phyloP scores from a whole-genome alignment of 2,888 invertebrate species.

The Pandemis corylana region DNA sequence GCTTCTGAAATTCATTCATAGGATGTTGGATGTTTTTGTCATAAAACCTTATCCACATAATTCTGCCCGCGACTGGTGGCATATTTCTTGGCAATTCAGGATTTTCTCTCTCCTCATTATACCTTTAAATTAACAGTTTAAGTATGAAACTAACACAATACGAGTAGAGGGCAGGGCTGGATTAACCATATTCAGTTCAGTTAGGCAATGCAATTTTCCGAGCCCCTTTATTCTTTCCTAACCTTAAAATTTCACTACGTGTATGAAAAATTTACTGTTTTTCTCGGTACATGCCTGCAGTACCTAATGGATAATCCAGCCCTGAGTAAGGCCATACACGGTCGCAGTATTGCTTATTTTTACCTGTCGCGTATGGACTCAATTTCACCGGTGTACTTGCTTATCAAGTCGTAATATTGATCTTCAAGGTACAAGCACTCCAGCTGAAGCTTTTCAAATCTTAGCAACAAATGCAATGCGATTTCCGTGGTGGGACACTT shows the following conservation, averaged over 20 bases:
- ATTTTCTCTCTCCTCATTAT: constrained; percentile 90
- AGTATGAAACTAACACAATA: too few relatives aligned
- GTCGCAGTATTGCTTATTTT: constrained; percentile 35
- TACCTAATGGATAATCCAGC: too few relatives aligned
- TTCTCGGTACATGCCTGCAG: too few relatives aligned
- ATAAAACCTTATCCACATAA: constrained; percentile 93
- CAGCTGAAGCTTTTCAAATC: constrained; percentile 90
- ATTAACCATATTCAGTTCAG: too few relatives aligned
- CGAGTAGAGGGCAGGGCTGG: too few relatives aligned
- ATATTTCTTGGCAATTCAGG: constrained; percentile 90
- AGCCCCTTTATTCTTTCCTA: too few relatives aligned
- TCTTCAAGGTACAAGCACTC: constrained; percentile 90
- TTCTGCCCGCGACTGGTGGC: constrained; percentile 92
- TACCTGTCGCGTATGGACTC: constrained; percentile 88
- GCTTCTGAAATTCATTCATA: constrained; percentile 86
- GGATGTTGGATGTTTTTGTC: constrained; percentile 89
- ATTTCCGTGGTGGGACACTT: constrained; percentile 82
- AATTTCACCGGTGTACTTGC: constrained; percentile 88
- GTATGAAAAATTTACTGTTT: too few relatives aligned
- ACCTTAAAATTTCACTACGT: too few relatives aligned
- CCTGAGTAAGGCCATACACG: background rate
- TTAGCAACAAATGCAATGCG: constrained; percentile 74
- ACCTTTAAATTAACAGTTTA: constrained; percentile 66
- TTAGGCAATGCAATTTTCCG: too few relatives aligned
- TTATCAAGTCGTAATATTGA: constrained; percentile 89